These are phyloP conservation scores for Pelagia noctiluca DNA, from an alignment of 30 jellyfish, hydroid and myxozoan genomes.

Conservation along the genomic window DNA sequence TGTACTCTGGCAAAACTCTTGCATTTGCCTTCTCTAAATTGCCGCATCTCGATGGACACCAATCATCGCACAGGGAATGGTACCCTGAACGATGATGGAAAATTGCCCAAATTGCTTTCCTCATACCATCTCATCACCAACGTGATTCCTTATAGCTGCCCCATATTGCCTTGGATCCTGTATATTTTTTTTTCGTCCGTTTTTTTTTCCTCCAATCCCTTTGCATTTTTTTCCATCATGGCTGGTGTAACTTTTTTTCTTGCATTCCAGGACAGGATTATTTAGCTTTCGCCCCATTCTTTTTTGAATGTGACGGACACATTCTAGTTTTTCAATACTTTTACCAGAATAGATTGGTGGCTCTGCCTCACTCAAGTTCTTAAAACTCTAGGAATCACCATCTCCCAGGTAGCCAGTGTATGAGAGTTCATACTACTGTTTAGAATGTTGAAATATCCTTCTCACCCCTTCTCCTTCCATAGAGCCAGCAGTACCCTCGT, in stretches of 20 bases:
- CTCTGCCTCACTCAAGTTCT: background rate
- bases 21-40: no score
- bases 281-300: background rate
- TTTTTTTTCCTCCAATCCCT: slow-evolving; percentile 23
- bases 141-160: slow-evolving; percentile 47
- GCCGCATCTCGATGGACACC: background rate
- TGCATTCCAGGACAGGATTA: background rate
- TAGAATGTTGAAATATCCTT: background rate
- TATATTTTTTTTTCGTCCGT: slow-evolving; percentile 18
- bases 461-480: slow-evolving; percentile 4
- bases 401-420: no score
- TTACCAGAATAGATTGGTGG: slow-evolving; percentile 5
- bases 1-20: background rate
- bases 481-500: slow-evolving; percentile 10
- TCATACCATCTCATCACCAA: slow-evolving; percentile 36
- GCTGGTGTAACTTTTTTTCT: background rate
- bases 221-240: background rate
- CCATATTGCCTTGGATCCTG: slow-evolving; percentile 46
- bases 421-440: background rate
- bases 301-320: slow-evolving; percentile 25
- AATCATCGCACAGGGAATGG: slow-evolving; percentile 28
- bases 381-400: no score
- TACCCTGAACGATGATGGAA: slow-evolving; percentile 18
- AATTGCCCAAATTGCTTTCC: slow-evolving; percentile 41
- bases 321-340: background rate